A percentile compares a stretch with the other conserved stretches of the same genome.
phyloP scores from a whole-genome alignment of 2,888 invertebrate species.

The Cataglyphis livida region DNA sequence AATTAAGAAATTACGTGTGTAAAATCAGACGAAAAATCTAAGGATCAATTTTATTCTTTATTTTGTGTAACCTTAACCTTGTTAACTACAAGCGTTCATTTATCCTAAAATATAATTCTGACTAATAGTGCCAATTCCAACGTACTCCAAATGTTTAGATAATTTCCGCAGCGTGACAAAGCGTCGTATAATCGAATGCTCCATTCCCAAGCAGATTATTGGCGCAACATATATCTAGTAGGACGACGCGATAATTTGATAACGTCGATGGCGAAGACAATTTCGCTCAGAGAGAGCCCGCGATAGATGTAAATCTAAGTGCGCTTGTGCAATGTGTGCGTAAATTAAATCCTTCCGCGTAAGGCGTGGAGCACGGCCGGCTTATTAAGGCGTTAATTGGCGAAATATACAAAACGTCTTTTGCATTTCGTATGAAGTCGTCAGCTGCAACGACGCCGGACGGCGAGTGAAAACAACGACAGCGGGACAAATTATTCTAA shows the following conservation, averaged over 20 bases:
- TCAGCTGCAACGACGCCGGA: constrained; percentile 38
- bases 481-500: constrained; percentile 54
- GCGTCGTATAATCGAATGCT: constrained; percentile 29
- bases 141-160: background rate
- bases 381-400: constrained; percentile 48
- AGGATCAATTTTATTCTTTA: background rate
- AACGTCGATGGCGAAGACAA: constrained; percentile 13
- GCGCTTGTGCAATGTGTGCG: background rate
- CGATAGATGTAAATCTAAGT: constrained; percentile 1
- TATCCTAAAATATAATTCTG: background rate
- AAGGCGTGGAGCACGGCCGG: constrained; percentile 36
- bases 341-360: constrained; percentile 40
- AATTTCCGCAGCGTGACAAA: background rate
- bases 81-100: background rate
- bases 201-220: constrained; percentile 49
- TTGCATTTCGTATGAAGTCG: constrained; percentile 54
- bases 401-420: constrained; percentile 49
- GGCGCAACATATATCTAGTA: constrained; percentile 5
- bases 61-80: background rate
- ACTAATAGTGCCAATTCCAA: background rate
- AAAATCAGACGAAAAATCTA: background rate
- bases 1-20: constrained; percentile 3
- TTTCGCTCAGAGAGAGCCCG: constrained; percentile 15
- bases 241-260: constrained; percentile 56
- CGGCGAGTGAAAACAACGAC: constrained; percentile 49